Evolutionary conservation across 2,113 vertebrate genomes (phyloP).

Genomic region (Sturnira hondurensis): DNA sequence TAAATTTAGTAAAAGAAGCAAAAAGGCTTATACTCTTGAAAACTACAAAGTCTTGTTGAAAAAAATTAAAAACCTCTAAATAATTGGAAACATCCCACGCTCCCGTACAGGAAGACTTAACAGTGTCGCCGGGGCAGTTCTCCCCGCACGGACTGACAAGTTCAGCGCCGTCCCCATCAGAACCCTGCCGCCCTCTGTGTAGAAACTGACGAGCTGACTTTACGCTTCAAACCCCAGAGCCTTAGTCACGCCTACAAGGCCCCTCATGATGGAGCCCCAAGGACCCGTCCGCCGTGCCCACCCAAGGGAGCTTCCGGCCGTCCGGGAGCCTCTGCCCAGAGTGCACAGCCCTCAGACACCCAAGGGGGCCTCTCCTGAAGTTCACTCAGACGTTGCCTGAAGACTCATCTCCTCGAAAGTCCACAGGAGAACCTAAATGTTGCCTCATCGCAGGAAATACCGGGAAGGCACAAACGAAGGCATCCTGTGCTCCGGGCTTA

Average conservation of each 20-base stretch:
- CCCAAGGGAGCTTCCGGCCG: too few species aligned
- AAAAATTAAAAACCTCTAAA: background rate
- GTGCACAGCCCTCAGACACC: too few species aligned
- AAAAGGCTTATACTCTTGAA: background rate
- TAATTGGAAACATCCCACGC: background rate
- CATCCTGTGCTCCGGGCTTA: background rate
- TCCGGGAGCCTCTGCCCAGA: too few species aligned
- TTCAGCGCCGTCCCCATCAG: background rate
- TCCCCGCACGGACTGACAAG: background rate
- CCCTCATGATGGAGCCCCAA: background rate
- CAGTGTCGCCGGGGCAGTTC: background rate
- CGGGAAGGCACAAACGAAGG: too few species aligned
- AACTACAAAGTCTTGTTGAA: background rate
- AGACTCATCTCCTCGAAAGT: background rate
- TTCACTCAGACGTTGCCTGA: background rate
- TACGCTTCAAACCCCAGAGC: background rate
- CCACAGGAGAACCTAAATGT: background rate
- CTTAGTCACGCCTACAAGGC: background rate
- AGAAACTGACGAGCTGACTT: background rate
- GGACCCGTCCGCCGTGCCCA: too few species aligned
- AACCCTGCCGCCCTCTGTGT: too few species aligned
- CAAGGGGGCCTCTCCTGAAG: background rate
- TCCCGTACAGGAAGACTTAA: background rate
- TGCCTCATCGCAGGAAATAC: background rate
- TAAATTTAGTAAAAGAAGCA: background rate